Evolutionary conservation across 2,888 invertebrate genomes (phyloP), one percentile per base, ranked within the genome.

Genomic region (Ganaspis brasiliensis): DNA sequence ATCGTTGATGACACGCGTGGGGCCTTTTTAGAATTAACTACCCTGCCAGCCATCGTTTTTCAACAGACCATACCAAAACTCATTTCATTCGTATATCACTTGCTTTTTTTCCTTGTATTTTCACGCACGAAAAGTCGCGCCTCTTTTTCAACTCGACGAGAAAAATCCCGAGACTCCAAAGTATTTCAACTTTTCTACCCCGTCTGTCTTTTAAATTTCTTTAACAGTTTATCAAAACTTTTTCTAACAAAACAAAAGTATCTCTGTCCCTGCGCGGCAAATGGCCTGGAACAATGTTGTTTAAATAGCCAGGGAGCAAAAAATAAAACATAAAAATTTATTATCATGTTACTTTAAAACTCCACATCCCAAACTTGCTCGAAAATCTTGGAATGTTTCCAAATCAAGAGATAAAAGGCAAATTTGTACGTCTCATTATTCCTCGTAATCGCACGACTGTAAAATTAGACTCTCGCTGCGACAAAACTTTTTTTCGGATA

Each of bases 21-120:
- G 88, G 89, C 87, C 86, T 86, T 81, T 86, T 84, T 75, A 75
- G 83, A 87, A 89, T 89, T 89, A 89, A 89, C 87, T 86, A 85
- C 78, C 81, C 73, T 78, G 76, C 77, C 56, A 77, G 82, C 80
- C 74, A 81, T 81, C 81, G 83, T 85, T 86, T 86, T 85, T 84
- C 83, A 83, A 84, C 82, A 75, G 35, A n/a, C 31, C 16, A 14
- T 24, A 1, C 49, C 19, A 10, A 35, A 24, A 6, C 35, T 76
- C 35, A 16, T 63, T 37, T 31, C 49, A 40, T 8, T 40, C 40
- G 6, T 45, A 16, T 59, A 16, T 59, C 24, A 31, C 14, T 19
- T 21, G 12, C 63, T 61, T 37, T 45, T 56, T 67, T 75, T 16
- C 67, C n/a, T 56, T 56, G 9, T 40, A 75, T 75, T 72, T 56